Conservation (phyloP, 2,113 vertebrate species). For the Sinocyclocheilus anophthalmus region DNA sequence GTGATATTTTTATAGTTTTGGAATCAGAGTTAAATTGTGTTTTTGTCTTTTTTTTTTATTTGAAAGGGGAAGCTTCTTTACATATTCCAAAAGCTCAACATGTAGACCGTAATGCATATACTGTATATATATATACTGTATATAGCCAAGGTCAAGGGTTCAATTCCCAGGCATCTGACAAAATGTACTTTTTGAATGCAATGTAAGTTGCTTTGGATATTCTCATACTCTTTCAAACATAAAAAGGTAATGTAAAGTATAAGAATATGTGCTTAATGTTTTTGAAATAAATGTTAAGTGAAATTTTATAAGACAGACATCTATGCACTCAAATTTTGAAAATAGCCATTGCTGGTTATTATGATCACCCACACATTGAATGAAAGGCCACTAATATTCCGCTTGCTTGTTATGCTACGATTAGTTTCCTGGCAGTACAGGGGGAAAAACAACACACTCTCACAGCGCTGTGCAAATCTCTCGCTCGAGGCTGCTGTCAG, state of each 20-base stretch:
- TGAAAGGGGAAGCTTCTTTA: neutral
- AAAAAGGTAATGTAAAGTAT: neutral
- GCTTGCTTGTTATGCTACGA: slow-evolving; percentile 15
- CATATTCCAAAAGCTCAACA: neutral
- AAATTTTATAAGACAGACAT: neutral
- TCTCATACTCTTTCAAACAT: no score
- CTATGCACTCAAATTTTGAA: neutral
- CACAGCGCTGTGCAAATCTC: slow-evolving; percentile 48
- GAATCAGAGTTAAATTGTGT: no score
- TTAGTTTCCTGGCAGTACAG: slow-evolving; percentile 55
- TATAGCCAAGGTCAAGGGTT: no score
- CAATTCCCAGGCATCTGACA: no score
- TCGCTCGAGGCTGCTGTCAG: slow-evolving; percentile 53
- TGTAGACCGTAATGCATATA: no score
- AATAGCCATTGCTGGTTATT: neutral
- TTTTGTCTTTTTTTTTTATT: neutral
- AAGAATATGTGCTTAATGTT: neutral
- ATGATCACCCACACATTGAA: neutral
- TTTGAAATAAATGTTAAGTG: neutral
- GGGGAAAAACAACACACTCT: neutral
- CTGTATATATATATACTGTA: no score
- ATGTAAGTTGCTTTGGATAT: no score
- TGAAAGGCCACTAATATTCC: neutral
- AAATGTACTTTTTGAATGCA: no score
- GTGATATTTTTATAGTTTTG: no score